Conservation (phyloP, 2,113 vertebrate species). For the Boulengeromyrus knoepffleri region DNA sequence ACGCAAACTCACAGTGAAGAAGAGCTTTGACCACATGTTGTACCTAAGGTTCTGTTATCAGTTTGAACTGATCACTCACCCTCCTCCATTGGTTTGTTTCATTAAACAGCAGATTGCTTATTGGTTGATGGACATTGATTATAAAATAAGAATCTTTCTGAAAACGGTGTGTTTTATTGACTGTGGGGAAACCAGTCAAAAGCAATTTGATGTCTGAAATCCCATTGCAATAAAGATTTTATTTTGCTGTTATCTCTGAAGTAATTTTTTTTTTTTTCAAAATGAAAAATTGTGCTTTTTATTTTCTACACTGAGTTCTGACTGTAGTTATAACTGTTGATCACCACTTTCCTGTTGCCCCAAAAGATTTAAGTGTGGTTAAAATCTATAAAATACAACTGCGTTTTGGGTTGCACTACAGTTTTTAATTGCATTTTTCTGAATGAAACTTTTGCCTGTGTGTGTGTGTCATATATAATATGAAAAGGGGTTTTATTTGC, state of each 20-base stretch:
- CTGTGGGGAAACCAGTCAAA: neutral
- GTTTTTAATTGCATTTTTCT: neutral
- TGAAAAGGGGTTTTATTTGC: neutral
- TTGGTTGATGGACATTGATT: neutral
- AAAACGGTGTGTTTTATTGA: neutral
- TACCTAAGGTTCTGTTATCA: neutral
- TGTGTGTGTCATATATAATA: neutral
- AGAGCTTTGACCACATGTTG: neutral
- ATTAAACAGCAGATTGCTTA: neutral
- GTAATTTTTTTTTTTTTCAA: neutral
- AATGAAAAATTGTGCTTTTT: neutral
- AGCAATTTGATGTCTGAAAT: neutral
- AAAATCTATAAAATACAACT: neutral
- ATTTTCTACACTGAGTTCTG: neutral
- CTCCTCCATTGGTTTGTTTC: neutral
- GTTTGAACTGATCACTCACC: neutral
- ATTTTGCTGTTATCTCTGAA: neutral
- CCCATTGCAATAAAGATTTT: neutral
- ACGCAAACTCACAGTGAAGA: neutral
- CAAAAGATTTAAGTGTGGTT: neutral
- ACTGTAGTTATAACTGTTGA: neutral
- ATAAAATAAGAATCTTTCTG: neutral
- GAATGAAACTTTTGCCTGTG: neutral
- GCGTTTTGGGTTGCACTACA: neutral
- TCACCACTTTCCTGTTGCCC: neutral